Percentiles rank a stretch among this genome's conserved stretches.
These are phyloP conservation scores for Globia sparganii DNA, from an alignment of 2,888 invertebrate species.

Conservation along the genomic window DNA sequence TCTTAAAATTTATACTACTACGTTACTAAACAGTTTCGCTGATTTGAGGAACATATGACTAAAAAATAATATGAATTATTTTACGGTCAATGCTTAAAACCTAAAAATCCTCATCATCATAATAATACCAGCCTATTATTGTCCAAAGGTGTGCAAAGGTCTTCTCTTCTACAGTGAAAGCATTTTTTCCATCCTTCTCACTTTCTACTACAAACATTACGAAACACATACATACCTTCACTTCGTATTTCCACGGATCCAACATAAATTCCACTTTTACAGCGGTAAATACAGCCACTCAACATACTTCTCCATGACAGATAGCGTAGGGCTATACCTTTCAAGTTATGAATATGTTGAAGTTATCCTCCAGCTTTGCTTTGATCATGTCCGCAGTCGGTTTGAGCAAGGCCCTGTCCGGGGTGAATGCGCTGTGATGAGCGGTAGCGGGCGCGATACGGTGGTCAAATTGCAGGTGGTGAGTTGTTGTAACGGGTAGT, in stretches of 20 bases:
- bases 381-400: constrained; percentile 59
- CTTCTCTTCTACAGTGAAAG: neutral
- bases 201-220: neutral
- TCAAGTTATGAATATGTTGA: constrained; percentile 60
- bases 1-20: neutral
- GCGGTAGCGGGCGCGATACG: neutral
- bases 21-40: neutral
- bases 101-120: neutral
- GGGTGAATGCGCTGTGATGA: neutral
- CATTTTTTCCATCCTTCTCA: neutral
- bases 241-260: constrained; percentile 5
- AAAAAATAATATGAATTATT: neutral
- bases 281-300: constrained; percentile 35
- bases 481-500: too few species aligned
- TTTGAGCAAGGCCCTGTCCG: constrained; percentile 44
- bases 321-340: constrained; percentile 47
- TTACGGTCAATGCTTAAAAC: neutral
- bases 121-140: neutral
- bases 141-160: neutral
- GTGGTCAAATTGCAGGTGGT: too few species aligned
- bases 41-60: too few species aligned
- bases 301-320: constrained; percentile 35
- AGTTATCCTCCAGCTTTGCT: constrained; percentile 47
- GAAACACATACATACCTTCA: neutral
- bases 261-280: constrained; percentile 16